Conservation (phyloP, 35 echinoderm and acorn worm species). For the Ophioderma brevispina region DNA sequence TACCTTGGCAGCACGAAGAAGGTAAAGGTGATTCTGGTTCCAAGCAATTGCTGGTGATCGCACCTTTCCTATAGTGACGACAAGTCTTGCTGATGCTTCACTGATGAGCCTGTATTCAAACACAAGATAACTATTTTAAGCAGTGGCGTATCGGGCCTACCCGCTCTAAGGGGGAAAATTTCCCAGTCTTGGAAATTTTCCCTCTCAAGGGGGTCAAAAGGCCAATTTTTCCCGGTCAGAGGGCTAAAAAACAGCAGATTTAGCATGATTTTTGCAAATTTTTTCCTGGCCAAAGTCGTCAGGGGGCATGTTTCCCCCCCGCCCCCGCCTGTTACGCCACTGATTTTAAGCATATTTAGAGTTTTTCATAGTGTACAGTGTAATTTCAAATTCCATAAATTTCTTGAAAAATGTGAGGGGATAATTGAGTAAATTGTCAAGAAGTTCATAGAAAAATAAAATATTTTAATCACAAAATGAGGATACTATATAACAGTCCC, state of each 20-base stretch:
- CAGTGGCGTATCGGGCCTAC: neutral
- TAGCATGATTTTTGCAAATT: too few species aligned
- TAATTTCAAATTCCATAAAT: neutral
- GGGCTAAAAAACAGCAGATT: too few species aligned
- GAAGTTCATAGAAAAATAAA: neutral
- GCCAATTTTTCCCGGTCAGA: too few species aligned
- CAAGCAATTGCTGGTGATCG: slow-evolving; percentile 54
- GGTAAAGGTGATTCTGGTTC: slow-evolving; percentile 85
- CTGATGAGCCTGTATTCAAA: slow-evolving; percentile 55
- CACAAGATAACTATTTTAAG: neutral
- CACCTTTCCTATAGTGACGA: slow-evolving; percentile 42
- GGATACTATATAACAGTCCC: neutral
- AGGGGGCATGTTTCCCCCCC: too few species aligned
- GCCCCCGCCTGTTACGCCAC: too few species aligned
- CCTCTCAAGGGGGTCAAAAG: neutral
- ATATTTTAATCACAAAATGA: neutral
- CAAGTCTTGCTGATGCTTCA: slow-evolving; percentile 19
- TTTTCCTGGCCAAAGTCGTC: too few species aligned
- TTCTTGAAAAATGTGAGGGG: neutral
- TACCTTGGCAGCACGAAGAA: slow-evolving; percentile 77
- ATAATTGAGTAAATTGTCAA: neutral
- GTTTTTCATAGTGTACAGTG: neutral
- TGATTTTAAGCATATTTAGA: too few species aligned
- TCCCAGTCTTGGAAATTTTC: neutral
- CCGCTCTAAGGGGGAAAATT: neutral